Conservation (phyloP, 2,113 vertebrate genomes). For the Bubo blakistoni region DNA sequence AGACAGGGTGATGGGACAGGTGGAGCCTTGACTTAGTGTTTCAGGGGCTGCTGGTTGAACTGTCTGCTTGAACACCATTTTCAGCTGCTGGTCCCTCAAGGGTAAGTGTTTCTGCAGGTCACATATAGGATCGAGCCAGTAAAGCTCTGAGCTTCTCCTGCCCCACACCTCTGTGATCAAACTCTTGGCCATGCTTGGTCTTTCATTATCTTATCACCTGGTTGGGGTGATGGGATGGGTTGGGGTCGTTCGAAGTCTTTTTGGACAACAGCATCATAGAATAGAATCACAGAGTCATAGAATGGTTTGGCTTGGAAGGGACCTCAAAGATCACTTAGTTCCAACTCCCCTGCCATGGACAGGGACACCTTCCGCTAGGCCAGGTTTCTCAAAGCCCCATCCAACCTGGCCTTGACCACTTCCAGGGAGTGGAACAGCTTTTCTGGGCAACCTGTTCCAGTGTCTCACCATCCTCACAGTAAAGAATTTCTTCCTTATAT, state of each 20-base stretch:
- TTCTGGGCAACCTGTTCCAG: too few species aligned
- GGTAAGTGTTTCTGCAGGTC: background rate
- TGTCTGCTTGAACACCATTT: background rate
- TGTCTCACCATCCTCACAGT: too few species aligned
- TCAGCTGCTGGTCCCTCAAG: accelerated
- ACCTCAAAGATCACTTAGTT: too few species aligned
- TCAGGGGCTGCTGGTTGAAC: background rate
- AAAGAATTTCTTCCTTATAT: too few species aligned
- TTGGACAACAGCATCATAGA: background rate
- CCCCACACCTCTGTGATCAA: background rate
- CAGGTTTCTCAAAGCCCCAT: too few species aligned
- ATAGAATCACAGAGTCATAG: too few species aligned
- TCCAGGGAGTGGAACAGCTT: too few species aligned
- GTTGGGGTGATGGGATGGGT: background rate
- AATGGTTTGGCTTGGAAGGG: too few species aligned
- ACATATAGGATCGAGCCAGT: accelerated
- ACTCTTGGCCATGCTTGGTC: accelerated
- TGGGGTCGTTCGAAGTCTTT: background rate
- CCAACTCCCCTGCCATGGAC: too few species aligned
- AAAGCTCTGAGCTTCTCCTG: background rate
- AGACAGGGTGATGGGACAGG: background rate
- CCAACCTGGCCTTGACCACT: too few species aligned
- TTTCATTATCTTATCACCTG: background rate
- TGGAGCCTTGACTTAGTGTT: background rate
- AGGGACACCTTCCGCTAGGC: too few species aligned